phyloP scores from a whole-genome alignment of 2,113 vertebrate species.

The Pelusios castaneus region DNA sequence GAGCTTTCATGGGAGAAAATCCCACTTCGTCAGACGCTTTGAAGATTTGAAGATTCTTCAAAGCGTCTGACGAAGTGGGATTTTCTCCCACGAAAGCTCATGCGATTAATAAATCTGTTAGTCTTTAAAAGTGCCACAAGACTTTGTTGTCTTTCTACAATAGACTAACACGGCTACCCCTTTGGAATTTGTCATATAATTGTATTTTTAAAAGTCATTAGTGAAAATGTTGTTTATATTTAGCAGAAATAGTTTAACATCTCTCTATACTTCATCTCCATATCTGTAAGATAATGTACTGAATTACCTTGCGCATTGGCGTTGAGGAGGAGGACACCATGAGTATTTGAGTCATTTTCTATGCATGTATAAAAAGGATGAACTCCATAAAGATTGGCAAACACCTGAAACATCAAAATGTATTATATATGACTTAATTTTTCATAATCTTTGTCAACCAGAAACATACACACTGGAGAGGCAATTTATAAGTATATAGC shows the following conservation, averaged over 20 bases:
- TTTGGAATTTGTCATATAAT: not conserved
- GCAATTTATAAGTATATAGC: not conserved
- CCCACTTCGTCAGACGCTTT: too few species aligned
- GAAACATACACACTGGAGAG: not conserved
- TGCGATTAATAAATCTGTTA: too few species aligned
- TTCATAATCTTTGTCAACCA: not conserved
- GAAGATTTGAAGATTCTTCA: too few species aligned
- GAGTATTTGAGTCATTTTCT: conserved; percentile 54
- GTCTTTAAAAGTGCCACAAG: too few species aligned
- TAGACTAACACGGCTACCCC: too few species aligned
- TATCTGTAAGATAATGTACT: not conserved
- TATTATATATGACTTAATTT: not conserved
- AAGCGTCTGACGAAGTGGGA: too few species aligned
- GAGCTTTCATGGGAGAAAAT: too few species aligned
- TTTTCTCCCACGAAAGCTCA: too few species aligned
- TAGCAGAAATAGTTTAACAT: not conserved
- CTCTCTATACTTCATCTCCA: not conserved
- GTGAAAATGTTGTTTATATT: not conserved
- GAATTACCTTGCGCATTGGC: conserved; percentile 66
- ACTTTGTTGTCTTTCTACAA: too few species aligned
- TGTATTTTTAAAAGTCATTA: not conserved
- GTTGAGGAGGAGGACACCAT: conserved; percentile 66
- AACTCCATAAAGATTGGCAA: conserved; percentile 65
- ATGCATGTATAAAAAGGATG: conserved; percentile 62
- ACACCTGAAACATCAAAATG: conserved; percentile 43